These are phyloP conservation scores for Setophaga kirtlandii DNA, from an alignment of 2,113 vertebrate species.

Conservation along the genomic window DNA sequence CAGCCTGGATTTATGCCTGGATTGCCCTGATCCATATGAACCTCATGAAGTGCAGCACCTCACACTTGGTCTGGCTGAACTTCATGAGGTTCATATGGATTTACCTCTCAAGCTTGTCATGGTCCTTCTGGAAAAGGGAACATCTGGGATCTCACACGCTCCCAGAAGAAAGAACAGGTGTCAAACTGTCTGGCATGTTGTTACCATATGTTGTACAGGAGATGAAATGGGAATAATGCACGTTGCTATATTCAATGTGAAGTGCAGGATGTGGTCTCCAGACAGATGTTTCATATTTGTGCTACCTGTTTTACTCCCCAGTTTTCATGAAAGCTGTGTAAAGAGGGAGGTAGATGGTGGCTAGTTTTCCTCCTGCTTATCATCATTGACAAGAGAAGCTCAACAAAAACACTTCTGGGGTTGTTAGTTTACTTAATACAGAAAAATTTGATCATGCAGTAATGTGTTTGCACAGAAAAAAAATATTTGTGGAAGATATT, in stretches of 20 bases:
- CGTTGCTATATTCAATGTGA: not conserved
- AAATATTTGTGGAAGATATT: not conserved
- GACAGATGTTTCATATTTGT: not conserved
- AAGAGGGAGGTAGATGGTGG: not conserved
- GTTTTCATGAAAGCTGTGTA: not conserved
- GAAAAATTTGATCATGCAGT: not conserved
- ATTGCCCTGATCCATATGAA: fast-evolving
- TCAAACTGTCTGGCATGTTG: not conserved
- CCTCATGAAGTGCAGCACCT: not conserved
- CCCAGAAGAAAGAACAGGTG: not conserved
- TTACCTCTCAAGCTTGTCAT: not conserved
- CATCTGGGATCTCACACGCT: not conserved
- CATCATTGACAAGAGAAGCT: not conserved
- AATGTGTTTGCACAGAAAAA: not conserved
- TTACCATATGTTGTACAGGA: not conserved
- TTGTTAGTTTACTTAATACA: not conserved
- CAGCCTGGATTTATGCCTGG: not conserved
- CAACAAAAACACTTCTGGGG: not conserved
- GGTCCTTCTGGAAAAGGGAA: not conserved
- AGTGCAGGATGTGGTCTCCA: not conserved
- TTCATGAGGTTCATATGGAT: not conserved
- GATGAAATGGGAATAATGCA: not conserved
- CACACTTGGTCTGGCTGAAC: not conserved
- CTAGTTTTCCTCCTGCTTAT: not conserved
- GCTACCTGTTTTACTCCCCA: not conserved